Base-by-base conservation (phyloP, 2,113 vertebrate species). In the Prunella himalayana region DNA sequence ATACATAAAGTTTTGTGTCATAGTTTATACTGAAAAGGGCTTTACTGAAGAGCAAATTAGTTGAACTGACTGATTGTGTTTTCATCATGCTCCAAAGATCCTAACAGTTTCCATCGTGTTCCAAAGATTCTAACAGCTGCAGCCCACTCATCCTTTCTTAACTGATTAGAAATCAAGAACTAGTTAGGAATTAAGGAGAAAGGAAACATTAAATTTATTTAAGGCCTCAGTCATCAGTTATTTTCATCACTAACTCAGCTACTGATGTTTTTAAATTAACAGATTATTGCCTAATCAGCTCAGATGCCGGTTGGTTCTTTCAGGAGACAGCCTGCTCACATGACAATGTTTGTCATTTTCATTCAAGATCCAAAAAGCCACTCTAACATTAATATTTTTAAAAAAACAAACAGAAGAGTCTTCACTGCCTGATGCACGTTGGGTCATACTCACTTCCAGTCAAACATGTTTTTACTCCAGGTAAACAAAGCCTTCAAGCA, bases 381-480 rank as follows among this genome's bases (percentile, higher is more conserved):
- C n/a, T 71, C 57, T 39, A 61, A 61, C 0, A 0, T 2, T 41
- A 65, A n/a, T 73, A 57, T 3, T 65, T 39, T 51, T 5, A 37
- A 87, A 65, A 47, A 35, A 16, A 3, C 5, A 49, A 59, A 70
- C 27, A 4, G 11, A 50, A 37, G 11, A 59, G 12, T 44, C 35
- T 76, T 81, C 25, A 69, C 30, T 53, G 51, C 31, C 61, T 79
- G 18, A 56, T 27, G 31, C 42, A 69, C 21, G 50, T 10, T 20
- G 33, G 15, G 9, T 76, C 44, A 20, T 22, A 50, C 25, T 21
- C 44, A 42, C 24, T 66, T 56, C n/a, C 28, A 71, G 15, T 6
- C 4, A 6, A 82, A 80, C 25, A 41, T 4, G 0, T 31, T 66
- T 63, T 63, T 68, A 57, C 35, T 53, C 25, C 42, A 76, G 15